Evolutionary conservation across 2,797 vertebrate genomes (phyloP).

Genomic region (Gadopsis bispinosus): DNA sequence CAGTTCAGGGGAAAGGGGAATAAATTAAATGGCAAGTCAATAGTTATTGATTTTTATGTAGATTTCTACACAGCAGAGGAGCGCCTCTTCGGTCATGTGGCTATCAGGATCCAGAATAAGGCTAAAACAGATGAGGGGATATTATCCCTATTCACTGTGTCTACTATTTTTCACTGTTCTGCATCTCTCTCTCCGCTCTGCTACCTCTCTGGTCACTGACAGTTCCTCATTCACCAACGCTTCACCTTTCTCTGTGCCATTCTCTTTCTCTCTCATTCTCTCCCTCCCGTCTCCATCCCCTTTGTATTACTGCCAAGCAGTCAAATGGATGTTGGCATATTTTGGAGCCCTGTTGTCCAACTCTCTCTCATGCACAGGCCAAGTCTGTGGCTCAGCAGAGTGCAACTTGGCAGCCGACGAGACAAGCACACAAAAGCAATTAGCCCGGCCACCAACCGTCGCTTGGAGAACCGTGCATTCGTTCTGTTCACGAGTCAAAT

Average conservation of each 20-base stretch:
- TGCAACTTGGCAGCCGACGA: slow-evolving; percentile 75
- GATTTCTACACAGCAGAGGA: slow-evolving; percentile 63
- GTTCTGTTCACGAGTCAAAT: slow-evolving; percentile 71
- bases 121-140: slow-evolving; percentile 62
- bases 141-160: slow-evolving; percentile 43
- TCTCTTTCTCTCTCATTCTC: slow-evolving; percentile 46
- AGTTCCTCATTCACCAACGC: slow-evolving; percentile 49
- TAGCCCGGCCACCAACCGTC: slow-evolving; percentile 76
- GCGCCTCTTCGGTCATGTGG: slow-evolving; percentile 37
- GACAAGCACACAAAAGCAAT: slow-evolving; percentile 80
- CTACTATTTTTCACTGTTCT: slow-evolving; percentile 34
- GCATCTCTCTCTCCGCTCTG: slow-evolving; percentile 15
- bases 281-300: slow-evolving; percentile 36
- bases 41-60: slow-evolving; percentile 80
- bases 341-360: slow-evolving; percentile 76
- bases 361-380: slow-evolving; percentile 71
- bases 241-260: slow-evolving; percentile 47
- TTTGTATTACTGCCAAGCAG: slow-evolving; percentile 76
- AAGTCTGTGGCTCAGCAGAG: slow-evolving; percentile 78
- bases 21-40: slow-evolving; percentile 76
- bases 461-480: slow-evolving; percentile 54
- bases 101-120: slow-evolving; percentile 60
- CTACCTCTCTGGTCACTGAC: slow-evolving; percentile 47
- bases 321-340: slow-evolving; percentile 83
- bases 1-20: slow-evolving; percentile 70